Conservation (phyloP, 37 sponge, comb jelly and placozoan species). For the Theonella swinhoei region DNA sequence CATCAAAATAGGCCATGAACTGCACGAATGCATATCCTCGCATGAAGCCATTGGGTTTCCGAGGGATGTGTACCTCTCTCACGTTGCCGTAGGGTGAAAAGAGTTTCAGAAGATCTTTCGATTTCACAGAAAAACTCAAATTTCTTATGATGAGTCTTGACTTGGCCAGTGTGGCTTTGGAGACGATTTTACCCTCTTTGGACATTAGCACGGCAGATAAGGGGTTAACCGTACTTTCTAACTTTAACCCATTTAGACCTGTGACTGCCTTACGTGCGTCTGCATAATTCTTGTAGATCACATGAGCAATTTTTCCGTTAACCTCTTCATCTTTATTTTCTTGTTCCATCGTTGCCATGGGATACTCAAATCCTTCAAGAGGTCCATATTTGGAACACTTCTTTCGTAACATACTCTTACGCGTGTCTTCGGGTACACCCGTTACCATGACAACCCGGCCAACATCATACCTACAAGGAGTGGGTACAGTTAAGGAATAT, state of each 20-base stretch:
- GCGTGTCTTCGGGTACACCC: constrained; percentile 28
- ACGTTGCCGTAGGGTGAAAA: constrained; percentile 65
- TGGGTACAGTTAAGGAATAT: background rate
- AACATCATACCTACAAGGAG: constrained; percentile 6
- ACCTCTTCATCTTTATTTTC: constrained; percentile 6
- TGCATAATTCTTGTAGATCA: constrained; percentile 48
- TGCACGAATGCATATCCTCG: constrained; percentile 82
- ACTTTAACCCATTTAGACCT: constrained; percentile 46
- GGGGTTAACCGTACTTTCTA: constrained; percentile 15
- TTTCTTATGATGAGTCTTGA: constrained; percentile 82
- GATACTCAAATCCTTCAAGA: constrained; percentile 35
- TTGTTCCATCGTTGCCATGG: constrained; percentile 45
- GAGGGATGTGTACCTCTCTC: constrained; percentile 71
- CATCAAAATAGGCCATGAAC: constrained; percentile 72
- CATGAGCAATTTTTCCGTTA: constrained; percentile 28
- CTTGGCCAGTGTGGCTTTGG: constrained; percentile 57
- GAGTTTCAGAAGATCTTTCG: constrained; percentile 54
- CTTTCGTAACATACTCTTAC: constrained; percentile 45
- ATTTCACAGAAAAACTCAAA: constrained; percentile 64
- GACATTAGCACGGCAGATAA: constrained; percentile 21
- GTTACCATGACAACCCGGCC: constrained; percentile 50
- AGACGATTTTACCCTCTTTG: constrained; percentile 26
- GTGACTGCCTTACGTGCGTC: constrained; percentile 47
- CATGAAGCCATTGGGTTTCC: constrained; percentile 57
- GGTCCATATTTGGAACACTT: constrained; percentile 46